Percentiles rank a stretch among this genome's conserved stretches.
phyloP scores from a whole-genome alignment of 2,113 vertebrate species.

The Oreochromis tanganicae region DNA sequence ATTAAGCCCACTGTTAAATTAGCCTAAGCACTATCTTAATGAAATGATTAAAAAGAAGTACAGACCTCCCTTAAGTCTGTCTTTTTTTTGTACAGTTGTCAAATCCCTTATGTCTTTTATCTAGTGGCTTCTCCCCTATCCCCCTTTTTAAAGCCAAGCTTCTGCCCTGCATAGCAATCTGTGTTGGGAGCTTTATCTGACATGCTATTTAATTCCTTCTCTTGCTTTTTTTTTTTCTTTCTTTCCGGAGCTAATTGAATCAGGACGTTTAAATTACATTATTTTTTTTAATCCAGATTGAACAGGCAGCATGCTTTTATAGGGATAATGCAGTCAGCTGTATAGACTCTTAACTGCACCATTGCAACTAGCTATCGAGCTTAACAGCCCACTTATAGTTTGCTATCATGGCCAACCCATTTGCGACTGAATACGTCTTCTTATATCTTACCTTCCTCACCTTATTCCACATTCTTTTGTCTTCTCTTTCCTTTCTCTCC shows the following conservation, averaged over 20 bases:
- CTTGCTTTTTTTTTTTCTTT: not conserved
- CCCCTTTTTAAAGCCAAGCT: not conserved
- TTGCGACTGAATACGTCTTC: conserved; percentile 74
- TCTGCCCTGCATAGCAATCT: not conserved
- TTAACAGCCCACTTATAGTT: conserved; percentile 73
- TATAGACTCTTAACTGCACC: conserved; percentile 23
- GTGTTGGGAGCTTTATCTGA: conserved; percentile 11
- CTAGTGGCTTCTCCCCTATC: not conserved
- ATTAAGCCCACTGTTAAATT: conserved; percentile 61
- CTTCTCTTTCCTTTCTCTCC: not conserved
- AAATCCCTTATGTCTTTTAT: not conserved
- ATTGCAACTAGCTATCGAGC: conserved; percentile 69
- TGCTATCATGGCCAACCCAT: conserved; percentile 64
- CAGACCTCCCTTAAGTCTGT: conserved; percentile 17
- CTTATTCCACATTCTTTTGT: not conserved
- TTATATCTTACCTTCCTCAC: conserved; percentile 12
- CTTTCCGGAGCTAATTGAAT: conserved; percentile 34
- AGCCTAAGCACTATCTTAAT: conserved; percentile 51
- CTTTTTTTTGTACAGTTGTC: conserved; percentile 16
- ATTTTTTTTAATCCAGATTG: conserved; percentile 16
- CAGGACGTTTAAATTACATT: not conserved
- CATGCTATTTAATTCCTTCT: conserved; percentile 4
- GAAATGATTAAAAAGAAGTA: conserved; percentile 52
- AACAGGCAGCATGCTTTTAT: not conserved
- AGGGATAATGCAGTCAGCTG: conserved; percentile 14